These are phyloP conservation scores for Heterotis niloticus DNA, from an alignment of 2,113 vertebrate genomes.

Conservation along the genomic window DNA sequence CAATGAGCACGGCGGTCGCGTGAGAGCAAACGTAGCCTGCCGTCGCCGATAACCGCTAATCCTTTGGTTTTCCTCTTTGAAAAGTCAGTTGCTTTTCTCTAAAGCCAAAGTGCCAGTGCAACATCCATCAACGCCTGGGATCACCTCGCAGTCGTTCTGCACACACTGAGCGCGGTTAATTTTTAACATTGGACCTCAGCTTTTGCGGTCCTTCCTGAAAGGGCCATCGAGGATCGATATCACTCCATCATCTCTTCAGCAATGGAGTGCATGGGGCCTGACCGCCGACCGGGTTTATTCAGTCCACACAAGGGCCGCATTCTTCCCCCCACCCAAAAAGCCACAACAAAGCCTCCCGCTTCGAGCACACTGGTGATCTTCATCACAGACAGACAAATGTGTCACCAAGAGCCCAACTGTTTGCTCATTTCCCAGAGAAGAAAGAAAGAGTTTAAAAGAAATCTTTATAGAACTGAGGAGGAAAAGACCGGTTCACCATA, in stretches of 20 bases:
- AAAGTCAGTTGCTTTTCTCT: conserved; percentile 32
- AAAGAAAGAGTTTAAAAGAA: not conserved
- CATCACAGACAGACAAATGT: conserved; percentile 1
- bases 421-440: conserved; percentile 6
- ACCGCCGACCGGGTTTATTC: conserved; percentile 39
- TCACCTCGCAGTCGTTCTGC: conserved; percentile 35
- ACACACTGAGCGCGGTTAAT: conserved; percentile 51
- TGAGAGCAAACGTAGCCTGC: conserved; percentile 34
- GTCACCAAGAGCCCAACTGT: not conserved
- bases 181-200: conserved; percentile 35
- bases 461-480: not conserved
- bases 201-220: conserved; percentile 15
- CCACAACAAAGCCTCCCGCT: conserved; percentile 29
- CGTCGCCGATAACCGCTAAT: conserved; percentile 46
- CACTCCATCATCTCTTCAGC: conserved; percentile 33
- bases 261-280: not conserved
- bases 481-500: not conserved
- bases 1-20: conserved; percentile 35
- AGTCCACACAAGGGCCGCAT: conserved; percentile 28
- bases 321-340: conserved; percentile 22
- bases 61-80: conserved; percentile 38
- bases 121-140: conserved; percentile 48
- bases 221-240: conserved; percentile 23
- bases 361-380: not conserved
- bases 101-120: conserved; percentile 24